Evolutionary conservation across 2,113 vertebrate species (phyloP).

Genomic region (Xerus inauris): DNA sequence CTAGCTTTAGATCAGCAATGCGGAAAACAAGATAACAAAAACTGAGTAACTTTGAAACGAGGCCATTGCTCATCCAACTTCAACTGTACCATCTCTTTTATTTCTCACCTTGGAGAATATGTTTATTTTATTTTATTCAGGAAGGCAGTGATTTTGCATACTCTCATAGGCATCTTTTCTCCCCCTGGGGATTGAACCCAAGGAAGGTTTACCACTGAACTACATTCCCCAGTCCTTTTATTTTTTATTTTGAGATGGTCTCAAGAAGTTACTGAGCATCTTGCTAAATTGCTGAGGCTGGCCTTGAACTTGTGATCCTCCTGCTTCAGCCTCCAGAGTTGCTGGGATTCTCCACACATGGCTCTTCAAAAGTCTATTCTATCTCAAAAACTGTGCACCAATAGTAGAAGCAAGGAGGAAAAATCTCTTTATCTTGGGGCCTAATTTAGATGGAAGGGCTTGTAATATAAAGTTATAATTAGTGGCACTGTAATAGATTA

Average conservation of each 20-base stretch:
- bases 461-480: constrained; percentile 1
- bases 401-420: constrained; percentile 1
- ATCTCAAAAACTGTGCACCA: background rate
- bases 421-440: constrained; percentile 15
- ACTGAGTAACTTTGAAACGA: background rate
- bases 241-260: too few relatives aligned
- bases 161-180: too few relatives aligned
- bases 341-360: too few relatives aligned
- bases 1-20: background rate
- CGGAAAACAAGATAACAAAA: background rate
- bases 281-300: too few relatives aligned
- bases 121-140: constrained; percentile 17
- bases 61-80: constrained; percentile 5
- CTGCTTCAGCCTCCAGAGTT: too few relatives aligned
- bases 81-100: background rate
- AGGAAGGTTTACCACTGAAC: too few relatives aligned
- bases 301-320: too few relatives aligned
- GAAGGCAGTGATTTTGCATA: background rate
- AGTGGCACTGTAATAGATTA: background rate
- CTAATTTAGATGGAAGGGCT: constrained; percentile 17
- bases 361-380: background rate
- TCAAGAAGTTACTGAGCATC: too few relatives aligned
- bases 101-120: background rate
- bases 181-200: too few relatives aligned
- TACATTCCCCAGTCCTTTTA: too few relatives aligned